Evolutionary conservation across 1,140 invertebrate species (phyloP).

Genomic region (Cyclina sinensis): DNA sequence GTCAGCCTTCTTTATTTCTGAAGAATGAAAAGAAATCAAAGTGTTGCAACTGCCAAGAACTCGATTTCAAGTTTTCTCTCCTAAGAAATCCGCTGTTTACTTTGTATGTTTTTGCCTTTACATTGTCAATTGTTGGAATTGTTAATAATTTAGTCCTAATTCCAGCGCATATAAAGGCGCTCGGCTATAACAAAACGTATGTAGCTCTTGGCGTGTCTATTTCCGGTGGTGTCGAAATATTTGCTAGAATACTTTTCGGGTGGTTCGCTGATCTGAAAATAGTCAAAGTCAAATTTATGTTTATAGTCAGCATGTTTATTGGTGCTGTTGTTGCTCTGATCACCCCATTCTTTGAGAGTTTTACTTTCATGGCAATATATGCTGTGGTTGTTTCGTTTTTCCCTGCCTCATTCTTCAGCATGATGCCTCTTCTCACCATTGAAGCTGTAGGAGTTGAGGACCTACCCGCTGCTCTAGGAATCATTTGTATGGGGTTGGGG

Average conservation of each 20-base stretch:
- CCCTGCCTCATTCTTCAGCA: constrained; percentile 33
- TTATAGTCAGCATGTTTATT: constrained; percentile 32
- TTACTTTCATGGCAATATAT: constrained; percentile 11
- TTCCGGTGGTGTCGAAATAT: constrained; percentile 28
- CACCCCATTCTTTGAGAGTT: constrained; percentile 27
- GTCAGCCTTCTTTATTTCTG: constrained; percentile 36
- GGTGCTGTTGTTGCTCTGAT: not conserved
- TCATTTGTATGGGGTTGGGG: not conserved
- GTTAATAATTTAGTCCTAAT: constrained; percentile 38
- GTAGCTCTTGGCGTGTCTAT: constrained; percentile 28
- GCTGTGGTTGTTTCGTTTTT: constrained; percentile 2
- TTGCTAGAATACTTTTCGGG: constrained; percentile 46
- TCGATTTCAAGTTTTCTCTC: not conserved
- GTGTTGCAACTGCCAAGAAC: not conserved
- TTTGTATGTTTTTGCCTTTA: constrained; percentile 32
- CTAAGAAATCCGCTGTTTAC: constrained; percentile 38
- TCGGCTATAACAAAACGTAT: constrained; percentile 38
- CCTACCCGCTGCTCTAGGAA: constrained; percentile 29
- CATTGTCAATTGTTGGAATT: not conserved
- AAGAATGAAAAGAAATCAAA: not conserved
- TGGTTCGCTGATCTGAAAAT: constrained; percentile 45
- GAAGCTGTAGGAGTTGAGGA: constrained; percentile 46
- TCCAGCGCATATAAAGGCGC: constrained; percentile 31
- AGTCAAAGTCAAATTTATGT: constrained; percentile 5
- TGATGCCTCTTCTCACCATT: constrained; percentile 21